Conservation (phyloP, 2,888 invertebrate genomes). For the Diplolepis rosae region DNA sequence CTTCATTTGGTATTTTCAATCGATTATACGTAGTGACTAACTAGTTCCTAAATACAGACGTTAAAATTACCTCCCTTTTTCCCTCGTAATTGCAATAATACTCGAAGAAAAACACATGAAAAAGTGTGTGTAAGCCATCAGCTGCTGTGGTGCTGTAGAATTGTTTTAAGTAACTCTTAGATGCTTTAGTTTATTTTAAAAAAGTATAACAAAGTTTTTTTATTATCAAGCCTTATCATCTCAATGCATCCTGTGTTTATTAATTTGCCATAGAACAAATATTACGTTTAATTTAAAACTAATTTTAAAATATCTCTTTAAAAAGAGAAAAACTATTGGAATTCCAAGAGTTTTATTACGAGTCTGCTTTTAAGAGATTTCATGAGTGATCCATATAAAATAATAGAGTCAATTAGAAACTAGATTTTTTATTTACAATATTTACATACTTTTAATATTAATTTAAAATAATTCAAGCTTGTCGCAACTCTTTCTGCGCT, state of each 20-base stretch:
- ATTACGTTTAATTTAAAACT: not conserved
- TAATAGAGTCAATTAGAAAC: too few relatives aligned
- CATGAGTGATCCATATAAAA: not conserved
- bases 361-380: not conserved
- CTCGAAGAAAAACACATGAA: not conserved
- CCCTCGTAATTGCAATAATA: constrained; percentile 11
- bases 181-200: constrained; percentile 5
- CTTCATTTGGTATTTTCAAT: constrained; percentile 36
- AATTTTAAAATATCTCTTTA: not conserved
- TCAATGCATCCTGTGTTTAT: not conserved
- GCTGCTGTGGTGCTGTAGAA: constrained; percentile 19
- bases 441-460: too few relatives aligned
- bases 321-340: not conserved
- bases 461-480: not conserved
- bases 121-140: constrained; percentile 20
- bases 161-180: not conserved
- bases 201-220: not conserved
- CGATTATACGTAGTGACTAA: constrained; percentile 5
- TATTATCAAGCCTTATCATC: not conserved
- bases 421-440: not conserved
- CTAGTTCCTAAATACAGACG: not conserved
- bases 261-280: not conserved
- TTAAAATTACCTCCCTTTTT: not conserved
- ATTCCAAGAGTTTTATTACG: not conserved
- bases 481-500: constrained; percentile 5